These are phyloP conservation scores for Tetraneura akinire DNA, from an alignment of 1,140 invertebrate genomes.

Conservation along the genomic window DNA sequence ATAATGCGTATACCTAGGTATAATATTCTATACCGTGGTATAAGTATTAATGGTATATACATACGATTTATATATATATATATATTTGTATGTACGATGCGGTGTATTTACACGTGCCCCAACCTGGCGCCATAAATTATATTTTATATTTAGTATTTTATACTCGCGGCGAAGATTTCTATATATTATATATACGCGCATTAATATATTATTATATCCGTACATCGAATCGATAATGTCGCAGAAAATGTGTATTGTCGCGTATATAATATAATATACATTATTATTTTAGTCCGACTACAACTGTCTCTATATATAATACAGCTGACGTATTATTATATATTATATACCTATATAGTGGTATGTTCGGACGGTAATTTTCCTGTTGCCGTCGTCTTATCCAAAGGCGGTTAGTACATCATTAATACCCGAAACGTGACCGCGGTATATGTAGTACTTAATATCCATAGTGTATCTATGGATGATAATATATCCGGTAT, in stretches of 20 bases:
- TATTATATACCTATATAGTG: too few species aligned
- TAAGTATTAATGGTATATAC: too few species aligned
- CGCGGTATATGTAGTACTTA: background rate
- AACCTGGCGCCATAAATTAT: conserved; percentile 7
- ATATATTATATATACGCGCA: background rate
- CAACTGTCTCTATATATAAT: too few species aligned
- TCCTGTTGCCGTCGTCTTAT: background rate
- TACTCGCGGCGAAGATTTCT: background rate
- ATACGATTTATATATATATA: background rate
- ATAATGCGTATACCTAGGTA: background rate
- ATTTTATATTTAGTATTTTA: background rate
- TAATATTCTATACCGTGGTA: too few species aligned
- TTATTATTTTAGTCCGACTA: too few species aligned
- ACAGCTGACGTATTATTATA: too few species aligned
- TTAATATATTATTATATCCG: background rate
- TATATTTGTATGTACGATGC: background rate
- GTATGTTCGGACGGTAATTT: background rate
- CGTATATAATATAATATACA: too few species aligned
- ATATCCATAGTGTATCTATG: too few species aligned
- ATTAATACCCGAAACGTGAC: conserved; percentile 33
- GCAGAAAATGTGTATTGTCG: conserved; percentile 17
- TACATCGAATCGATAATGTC: conserved; percentile 32
- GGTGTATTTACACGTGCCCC: background rate
- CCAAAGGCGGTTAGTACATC: background rate
- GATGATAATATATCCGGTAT: too few species aligned